A percentile compares a stretch with the other conserved stretches of the same genome.
Evolutionary conservation across 2,113 vertebrate genomes (phyloP).

Genomic region (Chroicocephalus ridibundus): DNA sequence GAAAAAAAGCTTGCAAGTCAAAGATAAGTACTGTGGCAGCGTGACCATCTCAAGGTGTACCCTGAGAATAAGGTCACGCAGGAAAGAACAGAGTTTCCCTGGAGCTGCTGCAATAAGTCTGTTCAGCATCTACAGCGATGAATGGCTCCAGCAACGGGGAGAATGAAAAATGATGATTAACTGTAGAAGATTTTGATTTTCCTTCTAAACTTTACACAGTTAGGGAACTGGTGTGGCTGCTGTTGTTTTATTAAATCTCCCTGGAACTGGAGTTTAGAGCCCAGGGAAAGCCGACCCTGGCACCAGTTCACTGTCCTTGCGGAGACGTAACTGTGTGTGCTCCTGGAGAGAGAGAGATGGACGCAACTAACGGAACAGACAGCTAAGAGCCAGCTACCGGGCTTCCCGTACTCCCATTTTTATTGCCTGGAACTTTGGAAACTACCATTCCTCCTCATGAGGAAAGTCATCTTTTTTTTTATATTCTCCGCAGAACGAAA

Average conservation of each 20-base stretch:
- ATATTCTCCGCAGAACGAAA: slow-evolving; percentile 86
- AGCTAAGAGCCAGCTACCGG: background rate
- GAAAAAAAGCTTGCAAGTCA: background rate
- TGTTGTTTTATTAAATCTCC: background rate
- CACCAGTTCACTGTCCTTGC: background rate
- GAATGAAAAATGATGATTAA: background rate
- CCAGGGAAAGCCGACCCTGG: background rate
- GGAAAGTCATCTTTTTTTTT: slow-evolving; percentile 37
- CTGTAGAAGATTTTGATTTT: background rate
- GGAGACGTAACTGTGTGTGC: background rate
- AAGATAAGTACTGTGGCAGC: background rate
- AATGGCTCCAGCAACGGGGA: background rate
- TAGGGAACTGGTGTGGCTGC: background rate
- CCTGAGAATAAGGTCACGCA: background rate
- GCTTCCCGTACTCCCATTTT: background rate
- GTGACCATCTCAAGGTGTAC: background rate
- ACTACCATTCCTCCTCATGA: background rate
- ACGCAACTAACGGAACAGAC: background rate
- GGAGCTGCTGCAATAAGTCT: background rate
- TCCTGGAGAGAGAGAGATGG: background rate
- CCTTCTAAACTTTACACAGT: background rate
- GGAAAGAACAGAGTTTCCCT: background rate
- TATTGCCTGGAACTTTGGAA: background rate
- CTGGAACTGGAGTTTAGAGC: background rate
- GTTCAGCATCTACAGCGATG: background rate